phyloP scores from a whole-genome alignment of 2,113 vertebrate species.

The Platysternon megacephalum region DNA sequence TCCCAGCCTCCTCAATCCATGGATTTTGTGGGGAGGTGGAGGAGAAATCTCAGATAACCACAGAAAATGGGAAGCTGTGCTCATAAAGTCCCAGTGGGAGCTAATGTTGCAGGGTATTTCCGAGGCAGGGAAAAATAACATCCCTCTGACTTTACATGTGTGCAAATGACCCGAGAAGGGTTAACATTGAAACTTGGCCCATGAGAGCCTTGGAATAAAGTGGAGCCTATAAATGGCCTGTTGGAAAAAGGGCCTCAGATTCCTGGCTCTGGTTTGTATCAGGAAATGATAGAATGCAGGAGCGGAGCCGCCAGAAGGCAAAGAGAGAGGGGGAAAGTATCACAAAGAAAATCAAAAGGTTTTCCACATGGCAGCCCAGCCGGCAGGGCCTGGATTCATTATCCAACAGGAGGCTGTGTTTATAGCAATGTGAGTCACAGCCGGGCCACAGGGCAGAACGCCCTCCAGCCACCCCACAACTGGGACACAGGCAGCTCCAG shows the following conservation, averaged over 20 bases:
- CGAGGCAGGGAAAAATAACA: not conserved
- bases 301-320: constrained; percentile 8
- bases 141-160: not conserved
- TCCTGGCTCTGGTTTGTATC: constrained; percentile 19
- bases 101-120: not conserved
- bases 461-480: not conserved
- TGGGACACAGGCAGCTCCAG: rapidly evolving
- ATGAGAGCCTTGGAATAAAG: rapidly evolving
- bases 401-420: not conserved
- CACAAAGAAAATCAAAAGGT: not conserved
- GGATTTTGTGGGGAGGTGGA: not conserved
- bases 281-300: constrained; percentile 16
- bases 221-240: rapidly evolving
- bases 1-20: too few relatives aligned
- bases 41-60: not conserved
- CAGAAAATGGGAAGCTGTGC: not conserved
- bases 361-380: not conserved
- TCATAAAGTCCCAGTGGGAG: too few relatives aligned
- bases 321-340: not conserved
- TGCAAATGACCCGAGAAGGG: not conserved
- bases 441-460: rapidly evolving
- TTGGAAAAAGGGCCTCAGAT: constrained; percentile 61
- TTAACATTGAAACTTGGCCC: not conserved
- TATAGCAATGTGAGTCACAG: constrained; percentile 15
- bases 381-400: not conserved